These are phyloP conservation scores for Cepphus grylle DNA, from an alignment of 2,113 vertebrate species.

Conservation along the genomic window DNA sequence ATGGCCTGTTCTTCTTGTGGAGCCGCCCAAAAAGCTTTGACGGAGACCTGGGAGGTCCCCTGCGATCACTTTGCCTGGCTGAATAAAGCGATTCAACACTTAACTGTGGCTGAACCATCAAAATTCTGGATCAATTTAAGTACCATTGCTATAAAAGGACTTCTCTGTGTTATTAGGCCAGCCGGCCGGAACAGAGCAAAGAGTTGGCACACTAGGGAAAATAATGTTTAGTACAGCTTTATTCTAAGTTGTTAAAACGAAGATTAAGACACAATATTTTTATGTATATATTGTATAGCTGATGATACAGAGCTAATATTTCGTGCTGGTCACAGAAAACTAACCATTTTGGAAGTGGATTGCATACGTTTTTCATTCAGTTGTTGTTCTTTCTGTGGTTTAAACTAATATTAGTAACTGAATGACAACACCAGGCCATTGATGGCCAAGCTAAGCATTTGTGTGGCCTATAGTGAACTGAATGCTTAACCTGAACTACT, in stretches of 20 bases:
- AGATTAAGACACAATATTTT: constrained; percentile 29
- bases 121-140: constrained; percentile 12
- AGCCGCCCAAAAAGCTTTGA: constrained; percentile 87
- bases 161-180: background rate
- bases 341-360: constrained; percentile 53
- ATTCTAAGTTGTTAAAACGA: constrained; percentile 47
- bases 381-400: constrained; percentile 33
- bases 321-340: constrained; percentile 66
- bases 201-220: constrained; percentile 13
- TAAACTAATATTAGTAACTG: constrained; percentile 47
- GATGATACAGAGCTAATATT: constrained; percentile 53
- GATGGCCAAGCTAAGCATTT: background rate
- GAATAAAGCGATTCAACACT: constrained; percentile 41
- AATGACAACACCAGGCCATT: constrained; percentile 43
- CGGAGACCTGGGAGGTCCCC: background rate
- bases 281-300: constrained; percentile 62
- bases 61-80: background rate
- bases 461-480: constrained; percentile 14
- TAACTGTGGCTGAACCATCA: background rate
- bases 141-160: background rate
- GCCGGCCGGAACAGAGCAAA: background rate
- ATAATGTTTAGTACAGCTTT: constrained; percentile 41
- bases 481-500: constrained; percentile 39
- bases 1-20: constrained; percentile 90
- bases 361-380: constrained; percentile 41